Evolutionary conservation across 2,113 vertebrate genomes (phyloP), one percentile per base, ranked within the genome.

Genomic region (Gambusia holbrooki): DNA sequence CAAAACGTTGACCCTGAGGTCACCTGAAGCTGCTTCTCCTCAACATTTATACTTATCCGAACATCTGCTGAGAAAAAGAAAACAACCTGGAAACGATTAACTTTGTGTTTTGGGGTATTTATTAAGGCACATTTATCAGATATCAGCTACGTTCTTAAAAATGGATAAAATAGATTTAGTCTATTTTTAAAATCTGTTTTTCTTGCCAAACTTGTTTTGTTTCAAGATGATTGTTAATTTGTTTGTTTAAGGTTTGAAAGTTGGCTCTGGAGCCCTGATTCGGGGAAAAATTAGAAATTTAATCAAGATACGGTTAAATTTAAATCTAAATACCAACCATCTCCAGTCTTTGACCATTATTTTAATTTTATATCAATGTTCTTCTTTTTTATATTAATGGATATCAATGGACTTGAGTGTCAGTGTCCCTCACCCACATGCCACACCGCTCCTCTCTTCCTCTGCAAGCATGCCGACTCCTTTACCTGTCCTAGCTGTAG

Each of bases 381-480:
- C 87, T 93, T 92, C 45, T 92, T 94, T 92, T 94, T 94, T 93
- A 90, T 94, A 93, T 95, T 87, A 91, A 92, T 95, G 93, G 93
- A 92, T 95, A 93, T 95, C 84, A 94, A 92, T 95, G 94, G 94
- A 94, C 87, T 94, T 94, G 82, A 94, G 88, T 95, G 92, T 95
- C 92, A 89, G 89, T 92, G 95, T 95, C 93, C 93, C 91, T 93
- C 89, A 94, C 93, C 93, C 93, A 95, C 94, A 94, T 94, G 92
- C 93, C 93, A 93, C 94, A 93, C 92, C 92, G 92, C 93, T 92
- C 93, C 93, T 95, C 89, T 94, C 92, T 92, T 91, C 92, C 89
- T 94, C 92, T 91, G 67, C 85, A 89, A 92, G 93, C 94, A 94
- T 95, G 93, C 88, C 62, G 32, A 88, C 69, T 58, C 91, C 88